Base-by-base conservation (phyloP, 2,113 vertebrate genomes). In the Holacanthus passer region DNA sequence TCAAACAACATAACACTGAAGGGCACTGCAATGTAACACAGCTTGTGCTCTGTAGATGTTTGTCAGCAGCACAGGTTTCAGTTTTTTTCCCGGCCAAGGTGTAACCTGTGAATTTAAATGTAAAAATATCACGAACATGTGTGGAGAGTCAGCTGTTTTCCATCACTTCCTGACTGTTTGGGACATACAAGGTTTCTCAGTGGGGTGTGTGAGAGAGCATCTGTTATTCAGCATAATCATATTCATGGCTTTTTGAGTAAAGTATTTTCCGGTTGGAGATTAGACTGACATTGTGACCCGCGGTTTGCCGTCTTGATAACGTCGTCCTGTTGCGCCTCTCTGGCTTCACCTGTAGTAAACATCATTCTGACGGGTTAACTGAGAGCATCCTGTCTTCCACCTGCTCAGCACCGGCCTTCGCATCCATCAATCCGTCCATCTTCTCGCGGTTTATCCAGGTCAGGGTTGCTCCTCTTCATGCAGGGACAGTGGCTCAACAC, bases 201-300 rank as follows among this genome's bases (percentile, higher is more conserved):
- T 29, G 32, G 53, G 47, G 11, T 5, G 58, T 6, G 64, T 31
- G 72, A 68, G 72, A 62, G 70, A 75, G 86, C 86, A 87, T 90
- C 86, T 87, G 85, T 86, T 88, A 80, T 86, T 84, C 45, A 27
- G 56, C 73, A 60, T 93, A 94, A 93, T 92, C 67, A 84, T 89
- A 93, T 94, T 94, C 91, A 93, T 93, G 83, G 74, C 60, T 93
- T 93, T 91, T 86, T 87, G 62, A 76, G 83, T 67, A 16, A 53
- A 83, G 69, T 78, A 62, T 77, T 93, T 91, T 86, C 70, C 80
- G 70, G 60, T 65, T 83, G 79, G 66, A 90, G 88, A 91, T 92
- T 88, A 87, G 75, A 83, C 69, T 91, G 92, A 90, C 92, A 92
- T 56, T 65, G 68, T 89, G 92, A 91, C 91, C 91, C 7, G 12